These are phyloP conservation scores for Nomada fucata DNA, from an alignment of 2,888 invertebrate species.

Conservation along the genomic window DNA sequence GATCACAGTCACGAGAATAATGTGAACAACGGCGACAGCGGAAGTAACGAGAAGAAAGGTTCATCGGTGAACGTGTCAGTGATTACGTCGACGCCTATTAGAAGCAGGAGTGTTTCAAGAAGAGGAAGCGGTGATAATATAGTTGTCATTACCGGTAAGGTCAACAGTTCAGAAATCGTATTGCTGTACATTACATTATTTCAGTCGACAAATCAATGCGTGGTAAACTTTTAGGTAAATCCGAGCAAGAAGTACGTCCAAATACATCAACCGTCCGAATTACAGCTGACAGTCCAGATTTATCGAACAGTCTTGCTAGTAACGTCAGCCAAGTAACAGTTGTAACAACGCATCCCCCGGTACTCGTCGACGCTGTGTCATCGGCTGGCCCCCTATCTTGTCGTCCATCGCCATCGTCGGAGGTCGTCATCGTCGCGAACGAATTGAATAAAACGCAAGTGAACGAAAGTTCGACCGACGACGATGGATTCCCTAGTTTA, in stretches of 20 bases:
- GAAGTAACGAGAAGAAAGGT: slow-evolving; percentile 69
- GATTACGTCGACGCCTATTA: slow-evolving; percentile 81
- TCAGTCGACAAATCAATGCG: background rate
- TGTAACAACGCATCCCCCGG: slow-evolving; percentile 93
- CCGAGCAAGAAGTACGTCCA: slow-evolving; percentile 79
- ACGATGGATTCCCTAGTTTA: slow-evolving; percentile 89
- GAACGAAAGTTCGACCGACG: slow-evolving; percentile 89
- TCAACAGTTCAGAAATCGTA: background rate
- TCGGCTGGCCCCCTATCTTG: slow-evolving; percentile 88
- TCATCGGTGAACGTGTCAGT: slow-evolving; percentile 81
- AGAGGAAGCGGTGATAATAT: slow-evolving; percentile 80
- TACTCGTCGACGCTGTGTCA: slow-evolving; percentile 89
- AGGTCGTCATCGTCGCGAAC: slow-evolving; percentile 93
- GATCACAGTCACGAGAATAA: slow-evolving; percentile 62
- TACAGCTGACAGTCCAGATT: slow-evolving; percentile 86
- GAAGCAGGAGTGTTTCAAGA: slow-evolving; percentile 76
- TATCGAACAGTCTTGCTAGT: slow-evolving; percentile 90
- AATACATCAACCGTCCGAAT: slow-evolving; percentile 85
- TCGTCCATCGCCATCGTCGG: slow-evolving; percentile 88
- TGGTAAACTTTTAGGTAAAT: slow-evolving; percentile 36
- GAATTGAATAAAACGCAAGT: slow-evolving; percentile 90
- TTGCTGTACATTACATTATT: background rate
- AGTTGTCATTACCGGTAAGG: slow-evolving; percentile 81
- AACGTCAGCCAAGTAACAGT: slow-evolving; percentile 92
- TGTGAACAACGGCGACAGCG: slow-evolving; percentile 64